Conservation (phyloP, 2,797 vertebrate species). For the Tolypeutes matacus region DNA sequence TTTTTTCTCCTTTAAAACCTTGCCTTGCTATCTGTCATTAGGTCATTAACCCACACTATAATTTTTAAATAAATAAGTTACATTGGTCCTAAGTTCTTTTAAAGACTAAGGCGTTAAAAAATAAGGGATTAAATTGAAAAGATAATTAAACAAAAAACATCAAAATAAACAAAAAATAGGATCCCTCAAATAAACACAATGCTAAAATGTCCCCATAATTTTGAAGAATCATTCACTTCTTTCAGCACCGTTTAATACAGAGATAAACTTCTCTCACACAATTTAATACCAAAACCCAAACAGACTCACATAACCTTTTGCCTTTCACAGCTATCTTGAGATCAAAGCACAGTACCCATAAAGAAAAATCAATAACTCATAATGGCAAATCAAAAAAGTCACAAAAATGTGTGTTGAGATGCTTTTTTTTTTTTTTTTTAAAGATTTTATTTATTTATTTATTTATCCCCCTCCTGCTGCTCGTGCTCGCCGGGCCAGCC, state of each 20-base stretch:
- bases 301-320: background rate
- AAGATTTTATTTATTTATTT: no score
- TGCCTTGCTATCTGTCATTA: background rate
- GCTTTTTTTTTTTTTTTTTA: no score
- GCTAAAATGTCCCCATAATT: constrained; percentile 6
- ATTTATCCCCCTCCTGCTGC: no score
- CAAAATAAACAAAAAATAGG: constrained; percentile 32
- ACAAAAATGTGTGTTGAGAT: constrained; percentile 68
- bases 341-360: background rate
- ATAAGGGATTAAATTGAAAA: constrained; percentile 38
- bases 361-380: constrained; percentile 11
- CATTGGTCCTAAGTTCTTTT: background rate
- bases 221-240: background rate
- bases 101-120: constrained; percentile 16
- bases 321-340: background rate
- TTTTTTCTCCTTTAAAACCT: background rate
- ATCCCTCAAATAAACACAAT: background rate
- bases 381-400: constrained; percentile 75
- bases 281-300: constrained; percentile 9
- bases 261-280: background rate
- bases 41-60: background rate
- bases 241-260: background rate
- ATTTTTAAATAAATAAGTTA: constrained; percentile 2
- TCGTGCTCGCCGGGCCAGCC: no score
- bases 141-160: constrained; percentile 47